Conservation (phyloP, 1,140 invertebrate genomes). For the Procambarus virginalis region DNA sequence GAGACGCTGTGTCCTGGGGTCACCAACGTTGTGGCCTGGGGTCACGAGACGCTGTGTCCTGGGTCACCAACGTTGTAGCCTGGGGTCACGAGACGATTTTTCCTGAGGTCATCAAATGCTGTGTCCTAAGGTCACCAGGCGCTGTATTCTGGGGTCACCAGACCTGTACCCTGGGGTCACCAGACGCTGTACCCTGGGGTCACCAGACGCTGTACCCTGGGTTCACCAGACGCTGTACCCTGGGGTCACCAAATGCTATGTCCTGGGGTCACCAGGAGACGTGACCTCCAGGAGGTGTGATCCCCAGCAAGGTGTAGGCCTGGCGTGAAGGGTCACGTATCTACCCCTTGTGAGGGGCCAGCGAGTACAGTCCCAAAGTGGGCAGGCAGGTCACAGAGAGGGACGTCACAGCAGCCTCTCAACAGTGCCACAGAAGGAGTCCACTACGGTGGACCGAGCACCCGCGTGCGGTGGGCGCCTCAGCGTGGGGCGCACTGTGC, state of each 20-base stretch:
- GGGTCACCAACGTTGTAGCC: too few species aligned
- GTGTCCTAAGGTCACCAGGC: too few species aligned
- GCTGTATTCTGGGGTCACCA: too few species aligned
- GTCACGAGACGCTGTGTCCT: too few species aligned
- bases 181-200: too few species aligned
- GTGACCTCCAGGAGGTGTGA: background rate
- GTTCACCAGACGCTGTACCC: background rate
- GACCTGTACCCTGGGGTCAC: too few species aligned
- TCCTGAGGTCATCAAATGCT: too few species aligned
- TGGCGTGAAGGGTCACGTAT: background rate
- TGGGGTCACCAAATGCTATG: background rate
- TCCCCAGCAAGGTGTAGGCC: too few species aligned
- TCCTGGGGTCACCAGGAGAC: background rate
- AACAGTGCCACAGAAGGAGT: background rate
- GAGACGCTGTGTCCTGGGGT: too few species aligned
- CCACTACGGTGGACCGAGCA: background rate
- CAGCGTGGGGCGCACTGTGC: background rate
- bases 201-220: too few species aligned
- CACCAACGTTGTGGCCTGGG: too few species aligned
- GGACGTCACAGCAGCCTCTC: background rate
- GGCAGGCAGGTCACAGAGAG: background rate
- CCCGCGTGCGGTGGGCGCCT: background rate
- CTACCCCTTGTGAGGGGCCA: background rate
- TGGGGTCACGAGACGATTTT: too few species aligned
- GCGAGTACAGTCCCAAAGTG: background rate